Conservation (phyloP, 2,113 vertebrate genomes). For the Peromyscus leucopus region DNA sequence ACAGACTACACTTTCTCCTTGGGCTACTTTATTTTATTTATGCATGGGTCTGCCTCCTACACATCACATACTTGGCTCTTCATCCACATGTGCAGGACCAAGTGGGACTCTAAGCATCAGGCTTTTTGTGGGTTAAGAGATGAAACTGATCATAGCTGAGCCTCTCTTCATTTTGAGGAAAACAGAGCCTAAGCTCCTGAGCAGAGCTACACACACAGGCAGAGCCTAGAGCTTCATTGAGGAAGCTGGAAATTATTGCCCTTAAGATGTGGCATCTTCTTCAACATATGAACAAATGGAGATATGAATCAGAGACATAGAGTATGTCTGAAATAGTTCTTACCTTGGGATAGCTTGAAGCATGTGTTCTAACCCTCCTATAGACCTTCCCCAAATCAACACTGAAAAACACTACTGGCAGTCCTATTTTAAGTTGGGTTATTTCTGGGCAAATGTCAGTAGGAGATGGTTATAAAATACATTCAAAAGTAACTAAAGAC, state of each 20-base stretch:
- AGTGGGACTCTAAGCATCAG: background rate
- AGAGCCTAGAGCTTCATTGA: background rate
- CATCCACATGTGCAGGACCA: background rate
- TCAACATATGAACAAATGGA: background rate
- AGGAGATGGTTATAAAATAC: constrained; percentile 8
- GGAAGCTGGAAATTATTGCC: background rate
- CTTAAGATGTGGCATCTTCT: background rate
- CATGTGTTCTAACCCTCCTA: background rate
- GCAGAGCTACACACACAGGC: accelerated
- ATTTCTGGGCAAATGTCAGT: background rate
- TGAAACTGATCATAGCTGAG: background rate
- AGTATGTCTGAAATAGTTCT: background rate
- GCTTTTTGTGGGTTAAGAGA: background rate
- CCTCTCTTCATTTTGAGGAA: background rate
- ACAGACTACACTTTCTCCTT: background rate
- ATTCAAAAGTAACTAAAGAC: constrained; percentile 44
- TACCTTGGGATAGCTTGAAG: background rate
- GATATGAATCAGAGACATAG: background rate
- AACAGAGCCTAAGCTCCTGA: background rate
- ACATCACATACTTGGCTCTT: background rate
- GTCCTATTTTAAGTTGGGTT: background rate
- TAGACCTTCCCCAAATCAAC: background rate
- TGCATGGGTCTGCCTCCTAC: background rate
- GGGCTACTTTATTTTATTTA: background rate
- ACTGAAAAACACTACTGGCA: background rate